Conservation (phyloP, 2,888 invertebrate genomes). For the Argyresthia albistria region DNA sequence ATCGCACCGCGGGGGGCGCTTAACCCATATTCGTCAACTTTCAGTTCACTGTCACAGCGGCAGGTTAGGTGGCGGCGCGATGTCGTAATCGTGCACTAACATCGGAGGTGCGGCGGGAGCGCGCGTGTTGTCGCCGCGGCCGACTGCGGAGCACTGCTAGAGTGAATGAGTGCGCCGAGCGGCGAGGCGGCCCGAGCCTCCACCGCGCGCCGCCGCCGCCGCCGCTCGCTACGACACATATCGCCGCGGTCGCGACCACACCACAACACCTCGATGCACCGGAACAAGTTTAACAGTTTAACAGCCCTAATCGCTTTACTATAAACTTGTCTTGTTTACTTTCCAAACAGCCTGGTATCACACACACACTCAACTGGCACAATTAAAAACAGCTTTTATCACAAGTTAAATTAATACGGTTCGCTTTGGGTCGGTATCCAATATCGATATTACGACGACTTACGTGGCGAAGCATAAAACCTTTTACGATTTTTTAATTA, state of each 20-base stretch:
- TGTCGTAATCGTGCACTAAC: constrained; percentile 69
- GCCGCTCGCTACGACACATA: constrained; percentile 41
- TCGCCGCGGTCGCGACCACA: constrained; percentile 15
- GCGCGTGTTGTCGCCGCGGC: constrained; percentile 57
- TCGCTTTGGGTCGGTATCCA: no score
- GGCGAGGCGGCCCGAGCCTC: constrained; percentile 50
- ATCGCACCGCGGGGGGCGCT: constrained; percentile 65
- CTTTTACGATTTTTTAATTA: not conserved
- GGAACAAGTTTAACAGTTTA: constrained; percentile 66
- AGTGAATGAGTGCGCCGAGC: constrained; percentile 53
- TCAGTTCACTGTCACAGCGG: constrained; percentile 65
- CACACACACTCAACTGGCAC: no score
- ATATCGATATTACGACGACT: not conserved
- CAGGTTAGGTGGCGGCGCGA: constrained; percentile 50
- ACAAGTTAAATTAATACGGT: no score
- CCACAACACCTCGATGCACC: constrained; percentile 36
- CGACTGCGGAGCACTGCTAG: constrained; percentile 56
- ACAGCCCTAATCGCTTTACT: constrained; percentile 62
- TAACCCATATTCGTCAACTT: constrained; percentile 79
- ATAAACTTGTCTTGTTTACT: constrained; percentile 60
- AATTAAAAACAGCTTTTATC: not conserved
- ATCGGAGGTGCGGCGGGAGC: constrained; percentile 48
- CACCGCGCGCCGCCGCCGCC: constrained; percentile 29
- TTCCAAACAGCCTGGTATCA: constrained; percentile 22
- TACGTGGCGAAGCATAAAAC: not conserved